Evolutionary conservation across 2,797 vertebrate genomes (phyloP), one percentile per base, ranked within the genome.

Genomic region (Eidolon dupreanum): DNA sequence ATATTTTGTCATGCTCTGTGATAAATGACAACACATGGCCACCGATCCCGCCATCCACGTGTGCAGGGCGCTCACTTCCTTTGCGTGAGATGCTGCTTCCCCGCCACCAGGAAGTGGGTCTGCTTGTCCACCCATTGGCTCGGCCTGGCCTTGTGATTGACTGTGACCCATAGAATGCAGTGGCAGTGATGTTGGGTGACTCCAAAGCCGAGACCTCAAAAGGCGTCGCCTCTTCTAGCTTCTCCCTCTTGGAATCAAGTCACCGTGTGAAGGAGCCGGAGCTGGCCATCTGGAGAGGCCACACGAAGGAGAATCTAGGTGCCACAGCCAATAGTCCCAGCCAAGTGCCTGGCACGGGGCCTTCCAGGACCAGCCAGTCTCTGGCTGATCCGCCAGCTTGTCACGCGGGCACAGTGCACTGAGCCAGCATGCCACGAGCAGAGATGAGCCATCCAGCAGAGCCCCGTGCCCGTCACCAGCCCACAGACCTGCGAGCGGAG

Each of bases 131-230:
- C 6, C 15, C 6, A 17, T 22, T 19, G 15, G 26, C 17, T 46
- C 12, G 1, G 22, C 43, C 79, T 63, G 8, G 65, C 19, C 33
- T 70, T 15, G 22, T 8, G 68, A 36, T 22, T 15, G 36, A 31
- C 53, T 10, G 0, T 2, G 28, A 59, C 83, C 24, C 0, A 2
- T 0, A 36, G 33, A 7, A 3, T 0, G 16, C 20, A 0, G 4
- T 26, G 22, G 49, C 31, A 75, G 13, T 4, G 79, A 17, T 7
- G 2, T 4, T 15, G 63, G 8, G 38, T 57, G 46, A 43, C 15
- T 7, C 51, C 31, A 36, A 68, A 70, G 77, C 49, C 13, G 4
- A 65, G 71, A 31, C 59, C 15, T 43, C 22, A 5, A 5, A 11
- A 19, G 33, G 20, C 12, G 36, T 36, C 26, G 33, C 0, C 12